These are phyloP conservation scores for Lonchura striata DNA, from an alignment of 2,113 vertebrate species.

Conservation along the genomic window DNA sequence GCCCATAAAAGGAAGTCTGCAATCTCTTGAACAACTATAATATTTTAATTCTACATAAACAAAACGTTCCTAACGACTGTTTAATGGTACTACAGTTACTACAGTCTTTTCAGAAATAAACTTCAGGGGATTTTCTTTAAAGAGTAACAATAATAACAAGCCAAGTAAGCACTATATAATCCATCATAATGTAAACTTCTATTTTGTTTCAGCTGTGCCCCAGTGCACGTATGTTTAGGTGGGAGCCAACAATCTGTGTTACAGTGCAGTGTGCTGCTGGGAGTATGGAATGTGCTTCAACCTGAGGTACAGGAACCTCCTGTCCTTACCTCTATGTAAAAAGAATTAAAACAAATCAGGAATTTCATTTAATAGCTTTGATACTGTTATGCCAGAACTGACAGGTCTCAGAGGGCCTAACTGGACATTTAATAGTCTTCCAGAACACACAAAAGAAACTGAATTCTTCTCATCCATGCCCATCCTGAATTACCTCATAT, in stretches of 20 bases:
- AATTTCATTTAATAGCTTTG: not conserved
- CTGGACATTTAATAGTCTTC: not conserved
- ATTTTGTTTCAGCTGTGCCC: not conserved
- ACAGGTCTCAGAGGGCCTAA: not conserved
- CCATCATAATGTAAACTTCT: not conserved
- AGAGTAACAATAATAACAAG: not conserved
- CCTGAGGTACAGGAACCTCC: not conserved
- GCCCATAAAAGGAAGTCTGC: conserved; percentile 22
- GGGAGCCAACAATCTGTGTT: not conserved
- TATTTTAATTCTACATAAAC: conserved; percentile 9
- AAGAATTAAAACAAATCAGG: not conserved
- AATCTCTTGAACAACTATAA: not conserved
- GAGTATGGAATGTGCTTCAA: not conserved
- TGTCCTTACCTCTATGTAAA: not conserved
- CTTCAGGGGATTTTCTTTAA: not conserved
- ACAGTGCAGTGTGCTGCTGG: not conserved
- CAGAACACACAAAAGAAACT: not conserved
- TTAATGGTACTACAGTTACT: not conserved
- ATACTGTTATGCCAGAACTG: not conserved
- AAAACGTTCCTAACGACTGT: not conserved
- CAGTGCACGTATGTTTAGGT: not conserved
- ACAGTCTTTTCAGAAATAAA: not conserved
- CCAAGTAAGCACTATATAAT: not conserved
- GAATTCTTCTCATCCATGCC: not conserved
- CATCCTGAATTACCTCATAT: not conserved